Conservation (phyloP, 2,888 invertebrate species). For the Priocnemis perturbator region DNA sequence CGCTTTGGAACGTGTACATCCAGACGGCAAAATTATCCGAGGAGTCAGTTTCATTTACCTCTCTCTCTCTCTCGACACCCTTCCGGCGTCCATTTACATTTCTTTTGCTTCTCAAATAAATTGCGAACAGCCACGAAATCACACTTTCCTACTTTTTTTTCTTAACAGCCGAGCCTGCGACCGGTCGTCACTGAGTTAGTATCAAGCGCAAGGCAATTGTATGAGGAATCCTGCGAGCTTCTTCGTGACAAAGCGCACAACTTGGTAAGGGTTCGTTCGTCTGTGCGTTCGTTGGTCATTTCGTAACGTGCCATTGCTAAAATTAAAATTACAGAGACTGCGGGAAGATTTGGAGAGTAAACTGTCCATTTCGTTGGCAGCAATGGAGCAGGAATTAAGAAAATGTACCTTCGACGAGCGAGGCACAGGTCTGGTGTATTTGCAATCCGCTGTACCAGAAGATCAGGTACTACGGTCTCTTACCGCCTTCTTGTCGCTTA, state of each 20-base stretch:
- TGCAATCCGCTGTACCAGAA: constrained; percentile 76
- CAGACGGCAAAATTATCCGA: constrained; percentile 87
- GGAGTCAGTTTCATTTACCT: constrained; percentile 76
- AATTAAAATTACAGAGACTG: constrained; percentile 75
- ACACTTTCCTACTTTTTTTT: constrained; percentile 24
- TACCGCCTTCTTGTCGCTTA: constrained; percentile 2
- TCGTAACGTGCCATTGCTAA: constrained; percentile 20
- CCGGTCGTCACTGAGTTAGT: constrained; percentile 87
- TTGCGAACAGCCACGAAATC: background rate
- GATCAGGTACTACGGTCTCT: constrained; percentile 74
- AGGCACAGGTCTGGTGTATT: constrained; percentile 78
- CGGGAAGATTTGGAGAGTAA: constrained; percentile 83
- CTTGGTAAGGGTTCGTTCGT: constrained; percentile 73
- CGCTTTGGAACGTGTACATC: constrained; percentile 85
- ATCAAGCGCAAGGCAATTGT: constrained; percentile 80
- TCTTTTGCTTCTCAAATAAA: background rate
- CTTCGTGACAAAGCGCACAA: constrained; percentile 83
- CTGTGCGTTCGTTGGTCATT: background rate
- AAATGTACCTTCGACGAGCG: constrained; percentile 81
- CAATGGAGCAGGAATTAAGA: constrained; percentile 84
- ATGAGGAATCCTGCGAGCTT: constrained; percentile 84
- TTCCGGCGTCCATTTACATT: no score
- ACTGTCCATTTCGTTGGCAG: constrained; percentile 81
- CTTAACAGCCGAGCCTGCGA: constrained; percentile 80
- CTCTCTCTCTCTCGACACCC: no score